These are phyloP conservation scores for Polyodon spathula DNA, from an alignment of 2,113 vertebrate genomes.

Conservation along the genomic window DNA sequence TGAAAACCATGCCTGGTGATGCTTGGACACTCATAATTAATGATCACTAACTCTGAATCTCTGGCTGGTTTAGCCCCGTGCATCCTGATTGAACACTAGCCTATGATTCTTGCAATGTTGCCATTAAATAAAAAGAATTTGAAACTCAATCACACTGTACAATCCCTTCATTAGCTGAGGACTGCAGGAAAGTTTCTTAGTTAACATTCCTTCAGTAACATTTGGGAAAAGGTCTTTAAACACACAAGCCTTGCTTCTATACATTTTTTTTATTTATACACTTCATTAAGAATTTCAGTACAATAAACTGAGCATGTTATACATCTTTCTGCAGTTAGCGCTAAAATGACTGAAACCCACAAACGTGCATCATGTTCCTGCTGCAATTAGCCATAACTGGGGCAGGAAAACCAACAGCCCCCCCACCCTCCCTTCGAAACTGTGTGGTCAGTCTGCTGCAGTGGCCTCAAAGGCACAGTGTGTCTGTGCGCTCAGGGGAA, in stretches of 20 bases:
- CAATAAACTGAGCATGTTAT: constrained; percentile 25
- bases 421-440: not conserved
- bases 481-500: constrained; percentile 7
- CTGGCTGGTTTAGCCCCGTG: not conserved
- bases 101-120: constrained; percentile 9
- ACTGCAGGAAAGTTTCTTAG: not conserved
- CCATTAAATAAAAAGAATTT: constrained; percentile 11
- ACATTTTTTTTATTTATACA: constrained; percentile 5
- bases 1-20: no score
- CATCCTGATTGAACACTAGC: not conserved
- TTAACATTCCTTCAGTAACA: no score
- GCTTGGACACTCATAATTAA: no score
- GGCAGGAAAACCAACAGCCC: not conserved
- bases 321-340: constrained; percentile 19
- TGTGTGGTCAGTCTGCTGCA: not conserved
- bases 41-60: no score
- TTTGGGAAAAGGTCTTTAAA: not conserved
- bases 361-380: not conserved
- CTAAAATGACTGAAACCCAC: constrained; percentile 1
- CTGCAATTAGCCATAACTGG: not conserved
- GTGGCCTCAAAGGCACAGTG: constrained; percentile 18
- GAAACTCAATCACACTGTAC: not conserved
- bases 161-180: not conserved
- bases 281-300: constrained; percentile 15
- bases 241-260: not conserved